A percentile compares a stretch with the other conserved stretches of the same genome.
Evolutionary conservation across 1,140 invertebrate genomes (phyloP).

Genomic region (Heliconius hermathena): DNA sequence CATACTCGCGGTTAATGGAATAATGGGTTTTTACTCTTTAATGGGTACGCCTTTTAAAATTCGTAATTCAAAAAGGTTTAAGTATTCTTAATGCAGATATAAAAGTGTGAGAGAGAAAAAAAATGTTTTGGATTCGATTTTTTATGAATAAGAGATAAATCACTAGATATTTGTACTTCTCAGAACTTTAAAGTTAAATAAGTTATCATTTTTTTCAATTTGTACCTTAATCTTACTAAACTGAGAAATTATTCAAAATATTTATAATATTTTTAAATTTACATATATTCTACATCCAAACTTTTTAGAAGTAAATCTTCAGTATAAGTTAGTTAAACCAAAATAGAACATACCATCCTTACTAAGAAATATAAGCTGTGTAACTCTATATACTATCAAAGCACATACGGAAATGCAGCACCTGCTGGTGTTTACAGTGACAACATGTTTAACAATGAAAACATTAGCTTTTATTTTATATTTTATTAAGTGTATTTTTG

Average conservation of each 20-base stretch:
- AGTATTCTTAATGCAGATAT: constrained; percentile 8
- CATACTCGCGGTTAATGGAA: constrained; percentile 8
- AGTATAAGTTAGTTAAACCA: constrained; percentile 2
- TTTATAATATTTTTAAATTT: too few species aligned
- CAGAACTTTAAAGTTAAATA: too few species aligned
- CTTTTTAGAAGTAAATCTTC: neutral
- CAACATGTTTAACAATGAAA: constrained; percentile 50
- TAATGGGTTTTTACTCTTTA: constrained; percentile 4
- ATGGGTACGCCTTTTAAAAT: neutral
- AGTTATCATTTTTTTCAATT: too few species aligned
- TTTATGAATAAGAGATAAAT: too few species aligned
- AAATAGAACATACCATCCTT: neutral
- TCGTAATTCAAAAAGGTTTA: constrained; percentile 9
- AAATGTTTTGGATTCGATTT: neutral
- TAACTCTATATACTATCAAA: constrained; percentile 74
- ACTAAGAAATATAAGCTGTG: constrained; percentile 36
- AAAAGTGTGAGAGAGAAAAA: neutral
- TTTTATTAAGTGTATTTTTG: neutral
- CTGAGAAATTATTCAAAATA: too few species aligned
- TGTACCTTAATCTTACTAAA: too few species aligned
- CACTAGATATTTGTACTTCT: too few species aligned
- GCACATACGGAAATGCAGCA: constrained; percentile 64
- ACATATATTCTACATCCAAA: neutral
- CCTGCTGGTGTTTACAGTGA: constrained; percentile 71
- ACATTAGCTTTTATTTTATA: constrained; percentile 5